phyloP scores from a whole-genome alignment of 2,888 invertebrate species.

The Caenorhabditis sp. region DNA sequence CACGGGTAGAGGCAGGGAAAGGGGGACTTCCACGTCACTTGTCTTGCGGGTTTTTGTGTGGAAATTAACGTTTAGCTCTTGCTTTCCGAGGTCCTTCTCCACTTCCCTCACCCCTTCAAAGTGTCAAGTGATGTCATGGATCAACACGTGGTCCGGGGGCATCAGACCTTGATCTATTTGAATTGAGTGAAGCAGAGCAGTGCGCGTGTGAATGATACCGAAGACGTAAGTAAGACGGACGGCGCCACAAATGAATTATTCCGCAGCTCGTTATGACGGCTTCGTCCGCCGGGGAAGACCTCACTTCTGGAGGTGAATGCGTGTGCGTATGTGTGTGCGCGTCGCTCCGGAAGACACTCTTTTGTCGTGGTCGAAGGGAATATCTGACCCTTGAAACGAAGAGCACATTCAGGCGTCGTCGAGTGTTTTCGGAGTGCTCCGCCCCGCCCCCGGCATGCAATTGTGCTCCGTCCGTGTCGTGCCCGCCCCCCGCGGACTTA shows the following conservation, averaged over 20 bases:
- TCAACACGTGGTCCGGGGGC: background rate
- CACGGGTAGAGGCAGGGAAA: background rate
- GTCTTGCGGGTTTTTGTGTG: conserved; percentile 22
- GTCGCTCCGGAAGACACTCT: conserved; percentile 1
- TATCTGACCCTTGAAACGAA: conserved; percentile 30
- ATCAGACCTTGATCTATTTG: background rate
- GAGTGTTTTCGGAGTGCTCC: conserved; percentile 39
- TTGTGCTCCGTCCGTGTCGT: conserved; percentile 22
- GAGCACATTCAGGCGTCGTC: conserved; percentile 28
- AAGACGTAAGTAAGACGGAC: conserved; percentile 6
- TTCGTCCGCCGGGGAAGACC: conserved; percentile 20
- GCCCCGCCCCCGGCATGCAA: conserved; percentile 13
- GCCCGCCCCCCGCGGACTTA: conserved; percentile 13
- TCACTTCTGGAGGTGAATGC: conserved; percentile 21
- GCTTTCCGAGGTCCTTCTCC: conserved; percentile 15
- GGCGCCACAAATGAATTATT: conserved; percentile 44
- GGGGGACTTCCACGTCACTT: conserved; percentile 52
- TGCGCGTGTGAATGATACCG: conserved; percentile 2
- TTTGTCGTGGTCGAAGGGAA: conserved; percentile 18
- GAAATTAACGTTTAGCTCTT: too few species aligned
- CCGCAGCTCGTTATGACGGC: conserved; percentile 26
- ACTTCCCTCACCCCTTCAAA: too few species aligned
- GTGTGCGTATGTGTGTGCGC: conserved; percentile 11
- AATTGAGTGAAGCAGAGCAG: background rate
- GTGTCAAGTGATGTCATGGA: conserved; percentile 48